Conservation (phyloP, 1,140 invertebrate species). For the Atopsyche davidsoni region DNA sequence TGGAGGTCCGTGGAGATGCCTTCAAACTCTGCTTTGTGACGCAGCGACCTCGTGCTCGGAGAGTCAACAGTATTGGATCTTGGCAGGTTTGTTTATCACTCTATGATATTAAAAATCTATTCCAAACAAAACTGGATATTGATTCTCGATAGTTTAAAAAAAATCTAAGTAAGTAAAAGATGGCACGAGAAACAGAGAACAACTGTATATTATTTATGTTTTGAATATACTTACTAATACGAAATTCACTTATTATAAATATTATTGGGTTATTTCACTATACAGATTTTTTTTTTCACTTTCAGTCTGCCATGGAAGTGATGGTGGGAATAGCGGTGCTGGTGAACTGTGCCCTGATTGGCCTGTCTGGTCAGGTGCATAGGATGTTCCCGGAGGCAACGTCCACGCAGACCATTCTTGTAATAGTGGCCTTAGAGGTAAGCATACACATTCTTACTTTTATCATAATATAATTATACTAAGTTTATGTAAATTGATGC, state of each 20-base stretch:
- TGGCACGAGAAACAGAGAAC: too few relatives aligned
- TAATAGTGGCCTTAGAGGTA: constrained; percentile 81
- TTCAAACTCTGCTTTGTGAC: constrained; percentile 94
- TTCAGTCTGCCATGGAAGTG: constrained; percentile 83
- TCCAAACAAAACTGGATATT: too few relatives aligned
- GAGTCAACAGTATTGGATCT: constrained; percentile 91
- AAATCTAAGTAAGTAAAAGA: too few relatives aligned
- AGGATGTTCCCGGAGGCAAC: constrained; percentile 82
- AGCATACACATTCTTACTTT: constrained; percentile 15
- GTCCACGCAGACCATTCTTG: constrained; percentile 74
- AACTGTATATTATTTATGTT: too few relatives aligned
- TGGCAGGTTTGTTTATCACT: constrained; percentile 90
- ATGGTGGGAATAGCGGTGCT: constrained; percentile 90
- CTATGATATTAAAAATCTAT: background rate
- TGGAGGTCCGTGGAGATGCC: constrained; percentile 91
- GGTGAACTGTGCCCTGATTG: constrained; percentile 92
- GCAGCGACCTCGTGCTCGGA: constrained; percentile 85
- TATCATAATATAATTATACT: too few relatives aligned
- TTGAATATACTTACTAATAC: too few relatives aligned
- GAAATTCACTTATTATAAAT: constrained; percentile 7
- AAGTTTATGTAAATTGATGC: too few relatives aligned
- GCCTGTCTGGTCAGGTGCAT: constrained; percentile 84
- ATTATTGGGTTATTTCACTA: too few relatives aligned
- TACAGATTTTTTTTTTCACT: constrained; percentile 20
- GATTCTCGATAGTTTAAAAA: too few relatives aligned